Evolutionary conservation across 2,113 vertebrate species (phyloP).

Genomic region (Hymenochirus boettgeri): DNA sequence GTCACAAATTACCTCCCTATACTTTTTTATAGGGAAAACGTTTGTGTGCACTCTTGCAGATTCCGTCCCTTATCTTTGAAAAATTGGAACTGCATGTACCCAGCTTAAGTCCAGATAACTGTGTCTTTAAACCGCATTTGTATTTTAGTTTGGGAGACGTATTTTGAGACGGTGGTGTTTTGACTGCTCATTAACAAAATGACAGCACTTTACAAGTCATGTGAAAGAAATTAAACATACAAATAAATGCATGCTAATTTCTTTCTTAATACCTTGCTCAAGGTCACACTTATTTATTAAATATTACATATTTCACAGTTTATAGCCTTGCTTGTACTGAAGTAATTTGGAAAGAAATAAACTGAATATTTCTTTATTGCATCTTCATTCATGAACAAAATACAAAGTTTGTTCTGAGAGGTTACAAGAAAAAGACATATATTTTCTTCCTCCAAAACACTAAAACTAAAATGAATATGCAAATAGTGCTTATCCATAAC

Average conservation of each 20-base stretch:
- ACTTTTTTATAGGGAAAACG: too few species aligned
- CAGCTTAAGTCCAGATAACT: too few species aligned
- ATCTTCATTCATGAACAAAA: background rate
- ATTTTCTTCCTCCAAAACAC: background rate
- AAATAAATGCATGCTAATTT: conserved; percentile 1
- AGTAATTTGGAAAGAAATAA: conserved; percentile 22
- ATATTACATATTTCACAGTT: background rate
- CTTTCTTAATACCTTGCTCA: background rate
- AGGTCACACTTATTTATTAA: conserved; percentile 13
- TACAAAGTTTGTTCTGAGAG: conserved; percentile 2
- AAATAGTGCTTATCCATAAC: background rate
- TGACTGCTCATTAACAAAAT: conserved; percentile 1
- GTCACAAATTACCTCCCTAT: too few species aligned
- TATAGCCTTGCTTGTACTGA: conserved; percentile 16
- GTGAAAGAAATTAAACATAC: conserved; percentile 2
- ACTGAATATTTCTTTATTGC: conserved; percentile 17
- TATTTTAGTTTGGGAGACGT: background rate
- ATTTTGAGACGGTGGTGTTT: background rate
- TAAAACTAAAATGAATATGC: background rate
- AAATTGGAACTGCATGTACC: too few species aligned
- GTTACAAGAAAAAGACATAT: conserved; percentile 2
- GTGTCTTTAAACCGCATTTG: background rate
- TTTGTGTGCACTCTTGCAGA: too few species aligned
- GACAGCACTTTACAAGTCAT: background rate
- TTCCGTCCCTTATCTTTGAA: too few species aligned